Conservation (phyloP, 1,140 invertebrate species). For the Bursaphelenchus mucronatus region DNA sequence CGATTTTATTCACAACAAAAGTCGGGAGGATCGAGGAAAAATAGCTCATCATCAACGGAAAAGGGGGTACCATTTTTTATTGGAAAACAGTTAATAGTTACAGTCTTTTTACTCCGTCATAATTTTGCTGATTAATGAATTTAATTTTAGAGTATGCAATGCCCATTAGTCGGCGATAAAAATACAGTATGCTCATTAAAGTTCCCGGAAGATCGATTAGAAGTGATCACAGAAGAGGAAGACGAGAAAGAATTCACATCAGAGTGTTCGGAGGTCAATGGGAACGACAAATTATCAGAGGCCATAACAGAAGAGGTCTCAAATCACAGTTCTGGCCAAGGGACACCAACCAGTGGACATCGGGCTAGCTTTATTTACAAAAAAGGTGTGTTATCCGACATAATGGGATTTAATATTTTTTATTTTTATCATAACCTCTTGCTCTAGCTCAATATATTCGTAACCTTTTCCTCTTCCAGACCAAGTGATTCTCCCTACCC, state of each 20-base stretch:
- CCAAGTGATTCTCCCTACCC: constrained; percentile 11
- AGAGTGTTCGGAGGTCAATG: neutral
- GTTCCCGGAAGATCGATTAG: constrained; percentile 8
- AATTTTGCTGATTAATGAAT: neutral
- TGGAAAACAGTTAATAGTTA: neutral
- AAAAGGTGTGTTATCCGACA: constrained; percentile 6
- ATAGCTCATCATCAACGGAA: neutral
- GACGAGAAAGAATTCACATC: too few species aligned
- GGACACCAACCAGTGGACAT: neutral
- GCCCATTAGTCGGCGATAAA: constrained; percentile 9
- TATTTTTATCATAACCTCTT: too few species aligned
- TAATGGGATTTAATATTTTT: neutral
- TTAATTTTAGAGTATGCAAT: neutral
- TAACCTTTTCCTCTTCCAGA: constrained; percentile 1
- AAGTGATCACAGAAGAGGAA: constrained; percentile 9
- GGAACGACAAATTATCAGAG: constrained; percentile 11
- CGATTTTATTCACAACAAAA: constrained; percentile 11
- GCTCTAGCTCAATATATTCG: too few species aligned
- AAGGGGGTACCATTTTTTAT: neutral
- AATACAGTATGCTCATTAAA: constrained; percentile 5
- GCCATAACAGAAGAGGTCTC: too few species aligned
- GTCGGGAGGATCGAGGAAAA: neutral
- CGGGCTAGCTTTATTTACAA: constrained; percentile 10
- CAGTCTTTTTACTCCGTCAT: neutral
- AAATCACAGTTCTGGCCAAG: neutral